Percentiles rank a stretch among this genome's conserved stretches.
Conservation (phyloP, 2,797 vertebrate species). For the Liasis olivaceus region DNA sequence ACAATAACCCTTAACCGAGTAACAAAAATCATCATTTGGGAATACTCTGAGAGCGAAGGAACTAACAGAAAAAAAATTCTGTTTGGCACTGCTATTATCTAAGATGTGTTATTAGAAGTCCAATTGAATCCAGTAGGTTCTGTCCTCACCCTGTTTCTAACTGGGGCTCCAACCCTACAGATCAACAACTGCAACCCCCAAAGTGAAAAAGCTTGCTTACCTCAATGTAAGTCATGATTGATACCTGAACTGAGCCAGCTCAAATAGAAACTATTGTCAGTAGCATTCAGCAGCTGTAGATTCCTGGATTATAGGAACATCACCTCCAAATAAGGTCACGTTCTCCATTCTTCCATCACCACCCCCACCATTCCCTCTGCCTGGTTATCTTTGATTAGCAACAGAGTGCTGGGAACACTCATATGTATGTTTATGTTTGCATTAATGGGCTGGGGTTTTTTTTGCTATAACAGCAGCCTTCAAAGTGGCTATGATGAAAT, state of each 20-base stretch:
- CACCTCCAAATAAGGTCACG: not conserved
- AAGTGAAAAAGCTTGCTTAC: not conserved
- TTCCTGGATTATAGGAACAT: not conserved
- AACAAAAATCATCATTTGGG: not conserved
- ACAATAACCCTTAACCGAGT: not conserved
- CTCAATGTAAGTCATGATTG: not conserved
- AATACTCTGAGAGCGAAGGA: not conserved
- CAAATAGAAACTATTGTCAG: not conserved
- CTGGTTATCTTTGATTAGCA: not conserved
- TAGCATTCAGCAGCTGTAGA: not conserved
- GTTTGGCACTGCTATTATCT: not conserved
- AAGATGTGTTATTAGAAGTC: not conserved
- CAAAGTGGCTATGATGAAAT: not conserved
- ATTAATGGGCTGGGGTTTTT: not conserved
- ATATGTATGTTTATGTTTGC: not conserved
- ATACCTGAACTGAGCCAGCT: not conserved
- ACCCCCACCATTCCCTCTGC: not conserved
- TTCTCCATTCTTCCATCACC: not conserved
- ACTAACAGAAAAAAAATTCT: not conserved
- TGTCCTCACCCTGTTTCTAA: not conserved
- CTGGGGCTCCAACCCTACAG: not conserved
- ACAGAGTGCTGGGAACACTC: not conserved
- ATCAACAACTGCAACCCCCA: not conserved
- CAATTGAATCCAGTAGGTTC: not conserved
- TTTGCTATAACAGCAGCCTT: not conserved